Conservation (phyloP, 2,113 vertebrate genomes). For the human (Homo sapiens) region DNA sequence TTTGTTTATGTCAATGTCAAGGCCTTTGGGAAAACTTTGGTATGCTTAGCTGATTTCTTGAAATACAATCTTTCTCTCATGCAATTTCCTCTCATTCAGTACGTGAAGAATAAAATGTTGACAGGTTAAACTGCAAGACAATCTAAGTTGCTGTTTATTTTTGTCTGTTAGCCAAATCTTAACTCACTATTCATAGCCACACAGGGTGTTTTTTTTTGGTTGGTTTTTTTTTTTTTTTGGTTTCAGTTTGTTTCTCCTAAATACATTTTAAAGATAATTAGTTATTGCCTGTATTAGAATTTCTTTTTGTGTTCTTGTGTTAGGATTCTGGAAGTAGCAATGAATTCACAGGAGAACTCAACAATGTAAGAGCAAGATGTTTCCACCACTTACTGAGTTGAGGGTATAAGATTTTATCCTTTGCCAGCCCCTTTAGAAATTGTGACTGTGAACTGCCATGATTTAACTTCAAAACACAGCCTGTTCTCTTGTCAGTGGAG, state of each 20-base stretch:
- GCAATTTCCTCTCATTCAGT: neutral
- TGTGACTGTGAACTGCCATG: neutral
- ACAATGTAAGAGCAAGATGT: constrained; percentile 1
- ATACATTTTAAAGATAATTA: neutral
- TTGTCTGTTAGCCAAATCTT: neutral
- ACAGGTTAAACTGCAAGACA: neutral
- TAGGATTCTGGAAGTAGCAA: constrained; percentile 24
- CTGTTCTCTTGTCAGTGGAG: constrained; percentile 5
- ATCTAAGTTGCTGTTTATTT: constrained; percentile 27
- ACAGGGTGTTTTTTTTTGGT: neutral
- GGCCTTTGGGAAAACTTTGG: neutral
- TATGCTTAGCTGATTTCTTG: neutral
- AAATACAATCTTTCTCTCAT: neutral
- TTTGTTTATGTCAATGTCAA: constrained; percentile 9
- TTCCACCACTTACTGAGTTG: neutral
- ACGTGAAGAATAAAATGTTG: constrained; percentile 12
- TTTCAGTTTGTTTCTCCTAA: constrained; percentile 38
- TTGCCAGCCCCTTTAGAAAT: constrained; percentile 27
- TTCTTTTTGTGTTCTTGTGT: neutral
- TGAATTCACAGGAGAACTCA: constrained; percentile 14
- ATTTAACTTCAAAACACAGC: constrained; percentile 47
- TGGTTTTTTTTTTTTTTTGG: neutral
- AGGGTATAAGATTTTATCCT: constrained; percentile 1
- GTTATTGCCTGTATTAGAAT: neutral
- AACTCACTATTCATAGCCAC: neutral